Evolutionary conservation across 2,888 invertebrate genomes (phyloP).

Genomic region (Orchestes rusci): DNA sequence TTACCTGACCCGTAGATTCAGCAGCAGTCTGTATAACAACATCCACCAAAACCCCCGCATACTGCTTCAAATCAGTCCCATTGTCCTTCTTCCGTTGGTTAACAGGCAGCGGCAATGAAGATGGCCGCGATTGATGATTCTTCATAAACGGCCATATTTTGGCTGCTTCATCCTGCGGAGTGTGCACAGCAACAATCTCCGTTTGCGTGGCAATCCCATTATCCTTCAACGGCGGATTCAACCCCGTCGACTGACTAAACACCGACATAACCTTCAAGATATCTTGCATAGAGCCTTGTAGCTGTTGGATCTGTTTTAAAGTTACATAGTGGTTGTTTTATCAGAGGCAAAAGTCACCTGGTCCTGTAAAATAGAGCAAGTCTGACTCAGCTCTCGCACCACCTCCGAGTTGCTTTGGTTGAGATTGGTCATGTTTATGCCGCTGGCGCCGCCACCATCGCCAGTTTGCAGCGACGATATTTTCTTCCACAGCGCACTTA

Average conservation of each 20-base stretch:
- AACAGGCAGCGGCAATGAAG: conserved; percentile 42
- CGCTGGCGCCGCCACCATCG: conserved; percentile 17
- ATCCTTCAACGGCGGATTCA: conserved; percentile 35
- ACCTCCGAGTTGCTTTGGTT: conserved; percentile 51
- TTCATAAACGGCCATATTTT: conserved; percentile 43
- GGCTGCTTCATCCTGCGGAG: conserved; percentile 51
- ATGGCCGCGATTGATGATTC: conserved; percentile 37
- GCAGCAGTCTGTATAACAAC: conserved; percentile 42
- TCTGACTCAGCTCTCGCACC: conserved; percentile 66
- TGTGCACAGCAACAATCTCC: conserved; percentile 70
- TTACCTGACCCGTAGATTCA: conserved; percentile 34
- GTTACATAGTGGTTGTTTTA: too few relatives aligned
- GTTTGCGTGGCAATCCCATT: conserved; percentile 66
- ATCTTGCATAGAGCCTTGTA: conserved; percentile 73
- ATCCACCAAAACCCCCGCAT: conserved; percentile 43
- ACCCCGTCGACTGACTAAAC: conserved; percentile 40
- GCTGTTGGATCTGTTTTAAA: conserved; percentile 71
- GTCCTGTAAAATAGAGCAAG: conserved; percentile 64
- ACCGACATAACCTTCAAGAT: conserved; percentile 63
- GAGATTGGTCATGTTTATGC: conserved; percentile 34
- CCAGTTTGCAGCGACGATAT: conserved; percentile 60
- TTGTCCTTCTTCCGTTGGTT: conserved; percentile 37
- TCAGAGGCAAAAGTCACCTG: conserved; percentile 49
- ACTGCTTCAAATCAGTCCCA: too few relatives aligned
- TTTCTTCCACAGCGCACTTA: conserved; percentile 84